Evolutionary conservation across 2,113 vertebrate genomes (phyloP), one percentile per base, ranked within the genome.

Genomic region (Pluvialis apricaria): DNA sequence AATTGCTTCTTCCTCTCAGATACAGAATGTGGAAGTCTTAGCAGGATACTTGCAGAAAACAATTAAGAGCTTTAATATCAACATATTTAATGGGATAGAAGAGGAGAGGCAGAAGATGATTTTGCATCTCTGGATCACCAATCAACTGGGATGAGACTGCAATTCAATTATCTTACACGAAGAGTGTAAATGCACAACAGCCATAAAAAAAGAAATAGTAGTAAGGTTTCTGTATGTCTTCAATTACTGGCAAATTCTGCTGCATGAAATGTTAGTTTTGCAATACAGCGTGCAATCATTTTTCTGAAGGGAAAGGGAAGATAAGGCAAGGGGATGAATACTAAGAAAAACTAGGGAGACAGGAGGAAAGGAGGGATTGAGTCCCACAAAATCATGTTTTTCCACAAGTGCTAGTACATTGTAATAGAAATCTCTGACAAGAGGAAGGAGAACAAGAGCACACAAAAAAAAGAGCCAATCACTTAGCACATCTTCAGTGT

Each of bases 381-480:
- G 73, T 87, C 42, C 51, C 86, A 82, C 40, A 95, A 89, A 96
- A 95, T 52, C 66, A 77, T 42, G 34, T 72, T 77, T 92, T 91
- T 54, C 66, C 40, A 44, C 44, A 66, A 75, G 20, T 70, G 65
- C 36, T 85, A 57, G 12, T 31, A 87, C 24, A 82, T 38, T 61
- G 6, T 38, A 94, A 69, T 15, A 92, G 47, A 61, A 90, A 89
- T n/a, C 52, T 94, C 73, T 77, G 42, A 87, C 72, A 58, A 80
- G 18, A 85, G 40, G 26, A 90, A 86, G 45, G 34, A 89, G 24
- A 34, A 82, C 25, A 70, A 77, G 52, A 90, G 42, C 36, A 82
- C 51, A 32, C 16, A 25, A 61, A 77, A 83, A 77, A 61, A 82
- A 24, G 31, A 91, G 55, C 20, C 40, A 80, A 69, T 83, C 52